Conservation (phyloP, 2,797 vertebrate genomes). For the Trachops cirrhosus region DNA sequence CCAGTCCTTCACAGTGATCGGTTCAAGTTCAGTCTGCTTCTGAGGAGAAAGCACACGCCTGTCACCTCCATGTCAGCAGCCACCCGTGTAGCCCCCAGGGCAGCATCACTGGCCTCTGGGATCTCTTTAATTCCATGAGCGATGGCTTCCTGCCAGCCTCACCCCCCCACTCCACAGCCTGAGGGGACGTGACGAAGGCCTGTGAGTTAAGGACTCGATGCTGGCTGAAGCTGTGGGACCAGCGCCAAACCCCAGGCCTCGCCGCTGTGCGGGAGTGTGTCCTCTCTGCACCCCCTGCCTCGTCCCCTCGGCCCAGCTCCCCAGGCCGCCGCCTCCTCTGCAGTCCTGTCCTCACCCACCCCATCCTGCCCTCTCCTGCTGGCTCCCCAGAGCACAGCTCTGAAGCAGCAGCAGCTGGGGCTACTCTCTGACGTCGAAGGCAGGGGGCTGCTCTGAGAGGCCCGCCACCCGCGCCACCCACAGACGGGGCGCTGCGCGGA, state of each 20-base stretch:
- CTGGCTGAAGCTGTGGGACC: background rate
- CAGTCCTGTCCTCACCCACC: background rate
- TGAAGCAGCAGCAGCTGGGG: background rate
- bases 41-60: constrained; percentile 76
- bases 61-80: constrained; percentile 19
- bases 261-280: background rate
- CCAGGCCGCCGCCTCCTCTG: background rate
- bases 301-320: too few relatives aligned
- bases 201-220: background rate
- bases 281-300: background rate
- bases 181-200: background rate
- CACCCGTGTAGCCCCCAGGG: background rate
- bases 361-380: background rate
- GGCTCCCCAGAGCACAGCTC: background rate
- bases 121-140: background rate
- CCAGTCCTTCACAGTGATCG: constrained; percentile 68
- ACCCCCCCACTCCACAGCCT: background rate
- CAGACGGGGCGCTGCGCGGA: background rate
- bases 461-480: rapidly evolving
- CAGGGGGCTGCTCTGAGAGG: background rate
- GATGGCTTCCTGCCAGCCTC: background rate
- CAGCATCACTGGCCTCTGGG: background rate
- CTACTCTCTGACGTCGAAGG: background rate
- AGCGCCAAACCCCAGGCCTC: background rate
- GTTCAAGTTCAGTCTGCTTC: constrained; percentile 81